Evolutionary conservation across 2,888 invertebrate species (phyloP).

Genomic region (Drosophila lutescens): DNA sequence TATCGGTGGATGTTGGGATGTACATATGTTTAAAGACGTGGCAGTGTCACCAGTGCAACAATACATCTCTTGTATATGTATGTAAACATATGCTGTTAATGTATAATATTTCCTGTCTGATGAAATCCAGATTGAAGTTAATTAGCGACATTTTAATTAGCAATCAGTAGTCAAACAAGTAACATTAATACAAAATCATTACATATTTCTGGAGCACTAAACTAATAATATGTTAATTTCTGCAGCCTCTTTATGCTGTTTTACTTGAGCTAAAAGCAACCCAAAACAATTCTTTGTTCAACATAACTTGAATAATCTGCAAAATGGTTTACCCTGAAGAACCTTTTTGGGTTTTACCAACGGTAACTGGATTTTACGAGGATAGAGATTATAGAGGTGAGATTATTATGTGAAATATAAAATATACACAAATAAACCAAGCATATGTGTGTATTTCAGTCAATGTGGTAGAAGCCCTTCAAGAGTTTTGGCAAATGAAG

Average conservation of each 20-base stretch:
- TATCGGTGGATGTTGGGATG: conserved; percentile 5
- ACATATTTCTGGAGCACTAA: not conserved
- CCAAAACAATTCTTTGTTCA: not conserved
- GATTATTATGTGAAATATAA: conserved; percentile 10
- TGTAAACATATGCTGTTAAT: conserved; percentile 28
- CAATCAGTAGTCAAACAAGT: no score
- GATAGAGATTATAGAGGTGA: conserved; percentile 84
- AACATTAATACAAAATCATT: not conserved
- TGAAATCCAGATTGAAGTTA: conserved; percentile 2
- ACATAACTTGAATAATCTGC: conserved; percentile 26
- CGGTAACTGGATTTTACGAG: conserved; percentile 83
- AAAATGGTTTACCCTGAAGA: conserved; percentile 85
- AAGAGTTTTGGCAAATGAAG: conserved; percentile 99
- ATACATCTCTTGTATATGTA: conserved; percentile 13
- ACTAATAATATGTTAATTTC: conserved; percentile 3
- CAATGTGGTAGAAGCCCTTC: conserved; percentile 97
- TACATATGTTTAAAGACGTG: conserved; percentile 40
- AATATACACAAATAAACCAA: not conserved
- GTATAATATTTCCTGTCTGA: conserved; percentile 10
- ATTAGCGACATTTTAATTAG: not conserved
- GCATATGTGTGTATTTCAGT: conserved; percentile 85
- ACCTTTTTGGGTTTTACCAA: conserved; percentile 84
- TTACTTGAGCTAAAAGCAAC: conserved; percentile 8
- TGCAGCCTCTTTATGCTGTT: conserved; percentile 9
- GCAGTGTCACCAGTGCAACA: conserved; percentile 40